A percentile compares a stretch with the other conserved stretches of the same genome.
phyloP scores from a whole-genome alignment of 2,888 invertebrate species.

The Onchidella celtica region DNA sequence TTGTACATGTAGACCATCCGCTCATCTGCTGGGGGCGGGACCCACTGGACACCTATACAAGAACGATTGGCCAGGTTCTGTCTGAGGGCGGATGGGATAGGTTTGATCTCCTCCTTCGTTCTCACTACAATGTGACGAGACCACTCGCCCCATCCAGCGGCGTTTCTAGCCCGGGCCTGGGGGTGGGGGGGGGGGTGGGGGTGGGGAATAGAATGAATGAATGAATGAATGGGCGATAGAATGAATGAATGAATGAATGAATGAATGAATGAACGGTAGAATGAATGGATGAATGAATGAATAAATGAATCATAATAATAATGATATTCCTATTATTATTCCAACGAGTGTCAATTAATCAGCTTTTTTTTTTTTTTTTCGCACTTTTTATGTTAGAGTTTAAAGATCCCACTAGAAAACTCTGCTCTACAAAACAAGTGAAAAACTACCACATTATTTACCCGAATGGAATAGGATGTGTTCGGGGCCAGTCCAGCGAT shows the following conservation, averaged over 20 bases:
- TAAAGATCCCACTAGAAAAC: no score
- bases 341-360: no score
- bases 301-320: no score
- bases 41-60: constrained; percentile 42
- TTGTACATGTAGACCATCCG: not conserved
- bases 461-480: not conserved
- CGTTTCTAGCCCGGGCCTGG: constrained; percentile 39
- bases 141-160: constrained; percentile 35
- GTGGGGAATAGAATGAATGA: no score
- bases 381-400: no score
- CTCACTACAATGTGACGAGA: not conserved
- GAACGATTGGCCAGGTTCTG: constrained; percentile 21
- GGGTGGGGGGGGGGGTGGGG: not conserved
- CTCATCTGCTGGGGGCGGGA: not conserved
- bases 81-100: not conserved
- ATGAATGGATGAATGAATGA: no score
- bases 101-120: constrained; percentile 8
- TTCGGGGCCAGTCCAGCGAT: constrained; percentile 2
- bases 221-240: no score
- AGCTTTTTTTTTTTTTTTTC: no score
- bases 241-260: no score
- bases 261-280: not conserved
- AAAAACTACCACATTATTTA: no score
- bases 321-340: no score
- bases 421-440: no score